Base-by-base conservation (phyloP, 2,888 invertebrate species). In the Caenorhabditis sp. region DNA sequence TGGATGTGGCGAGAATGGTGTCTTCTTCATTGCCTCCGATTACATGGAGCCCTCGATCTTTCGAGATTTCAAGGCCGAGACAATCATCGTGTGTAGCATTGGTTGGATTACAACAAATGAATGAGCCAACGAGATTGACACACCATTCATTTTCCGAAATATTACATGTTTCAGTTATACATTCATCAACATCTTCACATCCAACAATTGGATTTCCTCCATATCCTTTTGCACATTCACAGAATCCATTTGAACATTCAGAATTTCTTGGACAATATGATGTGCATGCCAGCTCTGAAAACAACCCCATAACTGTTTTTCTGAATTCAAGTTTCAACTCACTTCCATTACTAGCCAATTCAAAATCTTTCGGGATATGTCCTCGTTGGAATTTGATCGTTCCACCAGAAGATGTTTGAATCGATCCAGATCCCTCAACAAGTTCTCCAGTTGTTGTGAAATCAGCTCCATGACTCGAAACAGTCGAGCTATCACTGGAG, bases 121-220 rank as follows among this genome's bases (percentile, higher is more conserved):
- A 88, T 50, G 84, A 80, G 0, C 84, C 84, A 25, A 78, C 70
- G 23, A 80, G 76, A 68, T 88, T 88, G 7, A 84, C 77, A 69
- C 88, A 88, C 77, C 85, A 85, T 43, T 77, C 76, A 25, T 77
- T 79, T 10, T 65, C 70, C n/a, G 73, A 71, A 20, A 66, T 58
- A 26, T 78, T 49, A 38, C 84, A 84, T 0, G 80, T 80, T 36
- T 76, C 54, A 20, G 71, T 63, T 54, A 61, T 54, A 57, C 82
- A 82, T 63, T 82, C 82, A 56, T 82, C 74, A 25, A 82, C 59
- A 26, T 82, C 82, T 67, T 83, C 81, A 58, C 85, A 85, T 10
- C 81, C 80, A 25, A 78, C 68, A 17, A 70, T 52, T 8, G 78
- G 60, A 63, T 82, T 78, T 69, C 86, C 86, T 26, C 80, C 81